Evolutionary conservation across 2,797 vertebrate genomes (phyloP).

Genomic region (Cyprinella venusta): DNA sequence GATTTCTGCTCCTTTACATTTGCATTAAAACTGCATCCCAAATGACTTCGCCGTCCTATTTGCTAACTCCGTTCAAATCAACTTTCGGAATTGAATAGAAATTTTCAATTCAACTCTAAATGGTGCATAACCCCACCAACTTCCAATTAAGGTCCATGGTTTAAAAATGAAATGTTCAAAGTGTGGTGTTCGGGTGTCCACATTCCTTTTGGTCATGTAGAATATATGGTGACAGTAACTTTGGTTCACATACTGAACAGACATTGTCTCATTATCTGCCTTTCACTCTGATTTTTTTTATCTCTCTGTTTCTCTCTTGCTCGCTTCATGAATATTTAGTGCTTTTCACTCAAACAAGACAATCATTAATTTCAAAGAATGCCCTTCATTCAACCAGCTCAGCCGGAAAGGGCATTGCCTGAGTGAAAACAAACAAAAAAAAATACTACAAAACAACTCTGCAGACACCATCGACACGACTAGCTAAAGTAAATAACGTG

Average conservation of each 20-base stretch:
- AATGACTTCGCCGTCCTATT: background rate
- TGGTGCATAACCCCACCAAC: background rate
- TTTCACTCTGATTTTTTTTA: conserved; percentile 23
- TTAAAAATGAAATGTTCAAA: background rate
- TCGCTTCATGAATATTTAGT: conserved; percentile 57
- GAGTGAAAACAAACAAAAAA: conserved; percentile 52
- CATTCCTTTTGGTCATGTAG: background rate
- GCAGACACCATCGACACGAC: conserved; percentile 1
- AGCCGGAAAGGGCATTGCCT: conserved; percentile 54
- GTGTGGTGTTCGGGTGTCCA: background rate
- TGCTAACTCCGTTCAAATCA: background rate
- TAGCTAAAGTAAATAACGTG: conserved; percentile 47
- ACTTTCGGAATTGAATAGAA: no score
- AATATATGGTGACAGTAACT: background rate
- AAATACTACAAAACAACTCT: conserved; percentile 27
- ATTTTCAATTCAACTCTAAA: background rate
- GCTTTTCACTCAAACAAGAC: conserved; percentile 50
- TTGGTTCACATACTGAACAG: conserved; percentile 14
- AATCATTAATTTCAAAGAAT: conserved; percentile 58
- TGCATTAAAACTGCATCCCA: background rate
- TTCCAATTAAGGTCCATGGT: background rate
- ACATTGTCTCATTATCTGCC: conserved; percentile 2
- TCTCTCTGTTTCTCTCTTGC: conserved; percentile 27
- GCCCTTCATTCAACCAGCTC: conserved; percentile 50
- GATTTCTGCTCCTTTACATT: background rate